Evolutionary conservation across 2,113 vertebrate genomes (phyloP).

Genomic region (Xiphophorus maculatus): DNA sequence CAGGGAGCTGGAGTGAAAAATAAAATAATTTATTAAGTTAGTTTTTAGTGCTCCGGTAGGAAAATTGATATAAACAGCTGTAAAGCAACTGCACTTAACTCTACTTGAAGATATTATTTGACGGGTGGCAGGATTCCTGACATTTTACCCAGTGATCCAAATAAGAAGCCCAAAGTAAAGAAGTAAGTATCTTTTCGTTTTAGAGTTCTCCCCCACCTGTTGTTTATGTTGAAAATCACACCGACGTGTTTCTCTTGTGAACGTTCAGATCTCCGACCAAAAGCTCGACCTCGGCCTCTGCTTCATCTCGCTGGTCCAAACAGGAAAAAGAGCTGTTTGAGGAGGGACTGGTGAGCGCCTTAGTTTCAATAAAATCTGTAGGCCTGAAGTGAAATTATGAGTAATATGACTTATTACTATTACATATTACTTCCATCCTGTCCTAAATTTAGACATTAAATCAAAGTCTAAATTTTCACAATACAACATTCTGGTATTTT

Average conservation of each 20-base stretch:
- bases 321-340: constrained; percentile 95
- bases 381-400: too few relatives aligned
- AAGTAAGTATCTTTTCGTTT: constrained; percentile 79
- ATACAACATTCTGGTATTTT: too few relatives aligned
- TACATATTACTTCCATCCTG: too few relatives aligned
- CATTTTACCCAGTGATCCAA: constrained; percentile 77
- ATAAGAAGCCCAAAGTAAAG: constrained; percentile 82
- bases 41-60: too few relatives aligned
- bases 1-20: too few relatives aligned
- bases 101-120: constrained; percentile 76
- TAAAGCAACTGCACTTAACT: constrained; percentile 61
- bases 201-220: neutral
- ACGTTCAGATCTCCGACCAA: constrained; percentile 78
- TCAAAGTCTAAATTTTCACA: too few relatives aligned
- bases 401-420: too few relatives aligned
- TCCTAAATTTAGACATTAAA: too few relatives aligned
- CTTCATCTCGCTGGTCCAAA: constrained; percentile 85
- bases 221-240: neutral
- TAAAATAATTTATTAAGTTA: too few relatives aligned
- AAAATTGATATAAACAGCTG: neutral
- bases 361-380: too few relatives aligned
- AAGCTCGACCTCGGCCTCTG: constrained; percentile 73
- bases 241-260: neutral
- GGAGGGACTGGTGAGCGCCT: constrained; percentile 87
- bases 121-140: constrained; percentile 82